Conservation (phyloP, 2,888 invertebrate species). For the Helicoverpa assulta region DNA sequence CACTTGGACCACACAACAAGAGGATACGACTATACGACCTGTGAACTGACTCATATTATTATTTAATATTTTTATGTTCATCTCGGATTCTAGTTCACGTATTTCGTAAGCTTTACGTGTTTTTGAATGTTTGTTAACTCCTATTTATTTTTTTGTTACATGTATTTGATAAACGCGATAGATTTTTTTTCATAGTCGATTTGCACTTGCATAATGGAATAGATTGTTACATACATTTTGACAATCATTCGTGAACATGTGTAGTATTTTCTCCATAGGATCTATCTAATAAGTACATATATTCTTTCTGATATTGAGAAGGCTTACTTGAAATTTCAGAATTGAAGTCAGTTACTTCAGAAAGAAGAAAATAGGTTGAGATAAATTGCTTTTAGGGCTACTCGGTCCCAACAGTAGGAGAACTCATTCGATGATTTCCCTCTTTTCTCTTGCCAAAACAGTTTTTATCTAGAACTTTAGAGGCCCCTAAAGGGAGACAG, state of each 20-base stretch:
- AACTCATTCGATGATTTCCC: too few relatives aligned
- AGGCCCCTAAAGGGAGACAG: too few relatives aligned
- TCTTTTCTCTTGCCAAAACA: too few relatives aligned
- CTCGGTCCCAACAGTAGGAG: too few relatives aligned
- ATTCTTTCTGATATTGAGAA: too few relatives aligned
- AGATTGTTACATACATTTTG: background rate
- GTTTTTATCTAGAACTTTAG: too few relatives aligned
- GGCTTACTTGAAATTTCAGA: too few relatives aligned
- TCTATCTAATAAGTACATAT: too few relatives aligned
- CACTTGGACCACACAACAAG: conserved; percentile 26
- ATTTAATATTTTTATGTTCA: conserved; percentile 56
- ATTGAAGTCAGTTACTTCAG: too few relatives aligned
- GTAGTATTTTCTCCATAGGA: background rate
- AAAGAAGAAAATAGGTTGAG: too few relatives aligned
- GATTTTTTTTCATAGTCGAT: background rate
- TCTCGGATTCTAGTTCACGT: conserved; percentile 23
- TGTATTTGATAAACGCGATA: background rate
- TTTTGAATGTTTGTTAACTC: conserved; percentile 23
- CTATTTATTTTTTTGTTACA: conserved; percentile 11
- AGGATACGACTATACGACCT: conserved; percentile 63
- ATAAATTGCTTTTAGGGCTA: too few relatives aligned
- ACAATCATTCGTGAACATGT: background rate
- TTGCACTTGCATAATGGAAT: background rate
- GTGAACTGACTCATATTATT: conserved; percentile 54
- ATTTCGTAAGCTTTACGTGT: conserved; percentile 47